Percentiles rank a stretch among this genome's conserved stretches.
phyloP scores from a whole-genome alignment of 2,113 vertebrate genomes.

The Tychaedon coryphoeus region DNA sequence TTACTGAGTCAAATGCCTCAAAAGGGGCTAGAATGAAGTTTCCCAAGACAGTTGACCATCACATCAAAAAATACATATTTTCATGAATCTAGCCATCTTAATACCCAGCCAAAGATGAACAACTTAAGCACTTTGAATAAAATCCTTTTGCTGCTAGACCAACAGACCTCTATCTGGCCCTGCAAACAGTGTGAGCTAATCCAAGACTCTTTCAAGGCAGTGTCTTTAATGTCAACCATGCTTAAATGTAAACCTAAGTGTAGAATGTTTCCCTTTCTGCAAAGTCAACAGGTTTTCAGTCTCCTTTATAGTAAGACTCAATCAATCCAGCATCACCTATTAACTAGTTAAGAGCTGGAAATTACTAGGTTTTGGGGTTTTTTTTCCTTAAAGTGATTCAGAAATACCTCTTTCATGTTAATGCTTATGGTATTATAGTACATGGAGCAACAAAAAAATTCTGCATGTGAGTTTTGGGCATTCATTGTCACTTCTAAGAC shows the following conservation, averaged over 20 bases:
- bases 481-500: not conserved
- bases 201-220: not conserved
- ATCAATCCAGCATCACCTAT: not conserved
- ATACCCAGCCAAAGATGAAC: not conserved
- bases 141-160: not conserved
- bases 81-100: not conserved
- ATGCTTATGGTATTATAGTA: not conserved
- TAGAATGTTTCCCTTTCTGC: not conserved
- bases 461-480: not conserved
- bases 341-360: not conserved
- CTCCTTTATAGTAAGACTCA: not conserved
- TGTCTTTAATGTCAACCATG: not conserved
- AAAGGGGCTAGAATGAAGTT: not conserved
- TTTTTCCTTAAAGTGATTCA: not conserved
- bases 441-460: not conserved
- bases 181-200: not conserved
- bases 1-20: not conserved
- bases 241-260: not conserved
- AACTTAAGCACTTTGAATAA: not conserved
- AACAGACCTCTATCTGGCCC: not conserved
- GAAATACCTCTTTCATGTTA: not conserved
- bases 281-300: not conserved
- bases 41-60: not conserved
- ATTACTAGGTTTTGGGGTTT: not conserved
- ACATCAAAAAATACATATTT: not conserved